Evolutionary conservation across 2,113 vertebrate species (phyloP).

Genomic region (Chlamydotis undulata): DNA sequence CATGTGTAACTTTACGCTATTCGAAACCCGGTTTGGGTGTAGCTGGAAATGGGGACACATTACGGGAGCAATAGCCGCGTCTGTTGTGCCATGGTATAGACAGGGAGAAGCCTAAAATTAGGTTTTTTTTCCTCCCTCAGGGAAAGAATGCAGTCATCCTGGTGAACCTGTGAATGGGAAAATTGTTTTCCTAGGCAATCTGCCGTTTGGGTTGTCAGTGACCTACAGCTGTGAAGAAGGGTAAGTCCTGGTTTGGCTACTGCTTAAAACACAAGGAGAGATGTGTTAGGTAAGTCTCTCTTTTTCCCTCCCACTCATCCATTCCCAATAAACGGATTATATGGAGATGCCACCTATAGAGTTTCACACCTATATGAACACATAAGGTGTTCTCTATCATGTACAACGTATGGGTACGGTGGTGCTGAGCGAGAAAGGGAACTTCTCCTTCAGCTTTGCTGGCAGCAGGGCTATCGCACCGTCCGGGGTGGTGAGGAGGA

Average conservation of each 20-base stretch:
- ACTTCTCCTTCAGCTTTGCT: background rate
- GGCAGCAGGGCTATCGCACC: background rate
- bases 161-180: slow-evolving; percentile 62
- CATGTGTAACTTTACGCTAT: background rate
- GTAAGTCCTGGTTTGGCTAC: slow-evolving; percentile 59
- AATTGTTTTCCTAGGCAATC: background rate
- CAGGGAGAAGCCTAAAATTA: background rate
- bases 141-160: slow-evolving; percentile 57
- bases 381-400: accelerated
- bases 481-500: accelerated
- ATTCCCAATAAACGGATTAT: background rate
- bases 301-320: background rate
- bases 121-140: slow-evolving; percentile 25
- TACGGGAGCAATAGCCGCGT: background rate
- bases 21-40: background rate
- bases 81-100: background rate
- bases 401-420: background rate
- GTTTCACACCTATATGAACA: background rate
- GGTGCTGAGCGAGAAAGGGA: background rate
- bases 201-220: slow-evolving; percentile 52
- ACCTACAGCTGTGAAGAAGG: slow-evolving; percentile 65
- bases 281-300: background rate
- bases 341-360: background rate
- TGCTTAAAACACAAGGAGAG: background rate
- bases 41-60: background rate